Base-by-base conservation (phyloP, 2,888 invertebrate species). In the Graphium colonna region DNA sequence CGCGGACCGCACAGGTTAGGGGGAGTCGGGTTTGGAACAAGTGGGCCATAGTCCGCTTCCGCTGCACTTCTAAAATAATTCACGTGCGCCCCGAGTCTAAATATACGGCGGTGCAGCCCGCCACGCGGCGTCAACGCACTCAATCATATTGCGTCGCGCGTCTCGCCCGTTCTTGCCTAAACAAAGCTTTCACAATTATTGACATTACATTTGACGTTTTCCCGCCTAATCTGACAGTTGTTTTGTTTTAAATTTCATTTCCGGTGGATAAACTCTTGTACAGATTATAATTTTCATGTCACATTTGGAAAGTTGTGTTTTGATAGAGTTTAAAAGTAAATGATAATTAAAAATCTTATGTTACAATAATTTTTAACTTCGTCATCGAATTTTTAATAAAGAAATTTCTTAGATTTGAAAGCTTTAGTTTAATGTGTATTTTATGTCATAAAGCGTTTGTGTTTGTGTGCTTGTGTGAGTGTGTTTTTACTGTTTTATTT, bases 21-120 rank as follows among this genome's bases (percentile, higher is more conserved):
- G 52, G 53, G 53, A 38, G 52, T 43, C 43, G 16, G 52, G 42
- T 48, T 48, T 31, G 44, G 31, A 17, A 21, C 54, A 56, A 51
- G 57, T 57, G 60, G 62, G 54, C 59, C 60, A 52, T 55, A 49
- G 52, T 44, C 18, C 61, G 61, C 68, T 70, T 69, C 69, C 70
- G 66, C 62, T 61, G 60, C 62, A 61, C 58, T 59, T 59, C 61
- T 62, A 58, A 68, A 69, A 64, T 60, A 58, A 68, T 69, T 67
- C 65, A 55, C 57, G 59, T 55, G 43, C 42, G 41, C 12, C 36
- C 36, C 3, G 3, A 1, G 36, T 45, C 62, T 63, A 62, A 58
- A 65, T 60, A 66, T 69, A 68, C 47, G 40, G 16, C 4, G n/a
- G n/a, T 9, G 59, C 52, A 51, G 43, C 56, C 48, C 42, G 49